Evolutionary conservation across 2,888 invertebrate species (phyloP).

Genomic region (Tuta absoluta): DNA sequence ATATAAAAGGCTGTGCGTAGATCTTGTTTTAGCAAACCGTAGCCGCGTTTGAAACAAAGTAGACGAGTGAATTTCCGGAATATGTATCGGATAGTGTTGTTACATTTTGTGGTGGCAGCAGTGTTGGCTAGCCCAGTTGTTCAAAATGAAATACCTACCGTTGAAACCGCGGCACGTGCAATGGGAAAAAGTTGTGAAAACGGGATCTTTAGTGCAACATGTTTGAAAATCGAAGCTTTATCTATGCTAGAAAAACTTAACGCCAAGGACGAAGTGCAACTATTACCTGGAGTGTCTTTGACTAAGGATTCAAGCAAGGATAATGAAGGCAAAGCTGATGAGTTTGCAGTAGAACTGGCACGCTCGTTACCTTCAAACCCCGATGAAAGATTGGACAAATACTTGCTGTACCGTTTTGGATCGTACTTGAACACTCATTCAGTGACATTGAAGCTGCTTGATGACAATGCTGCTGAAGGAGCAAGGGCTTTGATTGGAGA

Average conservation of each 20-base stretch:
- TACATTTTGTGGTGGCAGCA: slow-evolving; percentile 45
- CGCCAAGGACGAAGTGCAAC: slow-evolving; percentile 64
- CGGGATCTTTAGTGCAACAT: slow-evolving; percentile 70
- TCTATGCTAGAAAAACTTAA: slow-evolving; percentile 67
- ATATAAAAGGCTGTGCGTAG: slow-evolving; percentile 72
- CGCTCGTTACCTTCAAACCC: slow-evolving; percentile 88
- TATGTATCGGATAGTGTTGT: slow-evolving; percentile 59
- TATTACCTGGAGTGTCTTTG: slow-evolving; percentile 82
- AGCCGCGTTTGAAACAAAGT: slow-evolving; percentile 55
- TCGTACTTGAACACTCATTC: slow-evolving; percentile 87
- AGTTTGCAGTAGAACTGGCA: slow-evolving; percentile 87
- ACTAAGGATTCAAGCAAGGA: slow-evolving; percentile 81
- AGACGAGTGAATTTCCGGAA: slow-evolving; percentile 53
- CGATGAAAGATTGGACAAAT: slow-evolving; percentile 88
- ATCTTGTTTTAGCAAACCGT: slow-evolving; percentile 71
- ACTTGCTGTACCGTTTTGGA: slow-evolving; percentile 85
- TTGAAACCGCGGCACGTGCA: slow-evolving; percentile 58
- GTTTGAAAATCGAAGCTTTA: slow-evolving; percentile 73
- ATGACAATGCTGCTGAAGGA: slow-evolving; percentile 82
- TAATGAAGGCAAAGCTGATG: slow-evolving; percentile 83
- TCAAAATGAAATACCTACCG: slow-evolving; percentile 39
- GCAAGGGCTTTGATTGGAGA: slow-evolving; percentile 80
- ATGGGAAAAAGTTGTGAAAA: slow-evolving; percentile 66
- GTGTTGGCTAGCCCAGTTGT: slow-evolving; percentile 66
- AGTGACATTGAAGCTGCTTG: slow-evolving; percentile 86